Percentiles rank a stretch among this genome's conserved stretches.
Conservation (phyloP, 2,113 vertebrate species). For the Anolis carolinensis region DNA sequence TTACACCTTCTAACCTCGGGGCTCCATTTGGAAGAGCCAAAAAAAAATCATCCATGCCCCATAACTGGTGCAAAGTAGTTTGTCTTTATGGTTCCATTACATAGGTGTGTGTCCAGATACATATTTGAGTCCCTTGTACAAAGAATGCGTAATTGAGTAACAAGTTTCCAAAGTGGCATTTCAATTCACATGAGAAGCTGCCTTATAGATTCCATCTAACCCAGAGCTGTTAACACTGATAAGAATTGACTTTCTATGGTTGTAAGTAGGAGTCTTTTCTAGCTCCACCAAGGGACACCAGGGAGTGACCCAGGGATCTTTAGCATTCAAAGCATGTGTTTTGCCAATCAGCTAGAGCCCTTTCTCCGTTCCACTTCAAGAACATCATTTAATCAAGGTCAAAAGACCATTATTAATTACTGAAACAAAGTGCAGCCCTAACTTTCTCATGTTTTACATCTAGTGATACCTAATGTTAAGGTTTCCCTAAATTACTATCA, state of each 20-base stretch:
- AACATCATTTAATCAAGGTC: neutral
- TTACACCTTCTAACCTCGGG: neutral
- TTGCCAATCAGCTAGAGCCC: neutral
- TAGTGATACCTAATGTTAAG: neutral
- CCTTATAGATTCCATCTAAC: neutral
- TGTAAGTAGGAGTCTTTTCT: neutral
- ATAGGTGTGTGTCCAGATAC: neutral
- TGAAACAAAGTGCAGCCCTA: neutral
- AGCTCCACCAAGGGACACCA: neutral
- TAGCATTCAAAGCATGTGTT: neutral
- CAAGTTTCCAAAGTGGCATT: neutral
- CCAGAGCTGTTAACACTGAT: no score
- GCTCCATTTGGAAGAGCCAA: neutral
- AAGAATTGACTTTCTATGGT: no score
- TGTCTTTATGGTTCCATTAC: neutral
- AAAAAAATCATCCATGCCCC: neutral
- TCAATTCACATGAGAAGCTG: neutral
- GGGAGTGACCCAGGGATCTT: neutral
- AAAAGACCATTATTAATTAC: neutral
- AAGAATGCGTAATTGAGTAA: no score
- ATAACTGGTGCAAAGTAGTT: neutral
- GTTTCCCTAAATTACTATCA: neutral
- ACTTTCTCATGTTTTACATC: neutral
- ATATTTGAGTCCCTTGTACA: neutral
- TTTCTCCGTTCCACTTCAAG: neutral